These are phyloP conservation scores for Taenaris catops DNA, from an alignment of 2,888 invertebrate species.

Conservation along the genomic window DNA sequence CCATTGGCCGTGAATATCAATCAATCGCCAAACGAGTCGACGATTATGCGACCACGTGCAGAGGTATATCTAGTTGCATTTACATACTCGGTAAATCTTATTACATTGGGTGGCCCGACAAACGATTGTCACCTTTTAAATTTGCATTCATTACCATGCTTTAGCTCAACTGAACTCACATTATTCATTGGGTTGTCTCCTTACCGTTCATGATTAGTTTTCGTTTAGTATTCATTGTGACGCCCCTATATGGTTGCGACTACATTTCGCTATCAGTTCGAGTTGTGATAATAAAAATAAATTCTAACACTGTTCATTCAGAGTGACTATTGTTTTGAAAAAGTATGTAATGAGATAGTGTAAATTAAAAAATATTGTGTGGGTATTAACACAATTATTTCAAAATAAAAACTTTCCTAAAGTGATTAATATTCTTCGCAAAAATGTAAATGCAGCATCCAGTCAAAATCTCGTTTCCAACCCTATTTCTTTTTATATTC, in stretches of 20 bases:
- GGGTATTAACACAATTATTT: too few relatives aligned
- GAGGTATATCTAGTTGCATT: slow-evolving; percentile 60
- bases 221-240: slow-evolving; percentile 46
- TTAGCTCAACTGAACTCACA: slow-evolving; percentile 29
- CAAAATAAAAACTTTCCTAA: too few relatives aligned
- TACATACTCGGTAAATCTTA: slow-evolving; percentile 56
- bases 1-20: slow-evolving; percentile 46
- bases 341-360: too few relatives aligned
- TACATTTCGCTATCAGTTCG: slow-evolving; percentile 33
- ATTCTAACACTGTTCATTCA: too few relatives aligned
- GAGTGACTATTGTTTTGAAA: too few relatives aligned
- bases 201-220: slow-evolving; percentile 60
- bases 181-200: slow-evolving; percentile 50
- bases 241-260: slow-evolving; percentile 37
- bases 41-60: slow-evolving; percentile 61
- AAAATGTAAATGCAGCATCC: too few relatives aligned
- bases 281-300: slow-evolving; percentile 27
- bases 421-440: too few relatives aligned
- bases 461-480: too few relatives aligned
- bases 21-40: slow-evolving; percentile 46
- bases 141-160: slow-evolving; percentile 69
- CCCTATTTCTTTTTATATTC: too few relatives aligned
- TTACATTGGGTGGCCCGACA: slow-evolving; percentile 63
- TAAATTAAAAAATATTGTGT: too few relatives aligned
- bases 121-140: slow-evolving; percentile 75